Percentiles rank a stretch among this genome's conserved stretches.
Conservation (phyloP, 1,140 invertebrate genomes). For the Bombus affinis region DNA sequence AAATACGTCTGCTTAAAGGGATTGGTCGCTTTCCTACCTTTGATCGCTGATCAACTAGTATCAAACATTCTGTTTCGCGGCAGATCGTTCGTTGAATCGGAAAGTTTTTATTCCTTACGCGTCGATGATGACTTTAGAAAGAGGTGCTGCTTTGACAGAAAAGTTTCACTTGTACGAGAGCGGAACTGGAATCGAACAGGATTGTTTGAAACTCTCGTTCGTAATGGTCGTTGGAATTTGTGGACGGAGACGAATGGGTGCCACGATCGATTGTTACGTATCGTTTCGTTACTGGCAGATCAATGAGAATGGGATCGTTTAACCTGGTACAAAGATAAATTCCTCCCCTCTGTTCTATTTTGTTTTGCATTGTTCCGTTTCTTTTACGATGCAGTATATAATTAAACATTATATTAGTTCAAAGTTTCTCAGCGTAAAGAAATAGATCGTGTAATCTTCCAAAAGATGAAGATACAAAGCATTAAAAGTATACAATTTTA, state of each 20-base stretch:
- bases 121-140: not conserved
- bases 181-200: not conserved
- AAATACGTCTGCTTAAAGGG: slow-evolving; percentile 61
- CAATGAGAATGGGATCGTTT: slow-evolving; percentile 7
- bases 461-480: not conserved
- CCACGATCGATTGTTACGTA: slow-evolving; percentile 25
- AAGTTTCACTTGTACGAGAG: not conserved
- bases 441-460: too few relatives aligned
- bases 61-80: not conserved
- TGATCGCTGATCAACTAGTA: not conserved
- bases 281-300: slow-evolving; percentile 24
- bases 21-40: not conserved
- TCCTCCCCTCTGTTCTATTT: not conserved
- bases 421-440: too few relatives aligned
- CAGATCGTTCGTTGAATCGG: not conserved
- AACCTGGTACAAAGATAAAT: not conserved
- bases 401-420: too few relatives aligned
- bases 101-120: slow-evolving; percentile 23
- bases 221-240: slow-evolving; percentile 41
- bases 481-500: not conserved
- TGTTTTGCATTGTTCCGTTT: not conserved
- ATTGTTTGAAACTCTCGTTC: not conserved
- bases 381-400: too few relatives aligned
- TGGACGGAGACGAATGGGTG: not conserved
- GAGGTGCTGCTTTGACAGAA: not conserved